phyloP scores from a whole-genome alignment of 2,797 vertebrate species.

The Alca torda region DNA sequence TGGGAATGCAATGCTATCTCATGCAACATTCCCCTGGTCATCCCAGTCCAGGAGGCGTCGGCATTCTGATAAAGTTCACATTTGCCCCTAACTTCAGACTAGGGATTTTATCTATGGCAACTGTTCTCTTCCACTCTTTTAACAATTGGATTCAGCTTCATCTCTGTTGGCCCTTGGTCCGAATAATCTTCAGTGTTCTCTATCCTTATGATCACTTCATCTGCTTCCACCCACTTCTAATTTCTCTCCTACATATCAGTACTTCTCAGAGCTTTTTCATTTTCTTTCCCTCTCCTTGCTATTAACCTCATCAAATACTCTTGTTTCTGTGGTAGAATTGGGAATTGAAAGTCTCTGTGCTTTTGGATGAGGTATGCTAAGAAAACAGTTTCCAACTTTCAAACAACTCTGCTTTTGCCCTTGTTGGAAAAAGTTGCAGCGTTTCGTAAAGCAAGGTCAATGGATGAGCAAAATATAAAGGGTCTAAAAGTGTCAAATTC shows the following conservation, averaged over 20 bases:
- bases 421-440: not conserved
- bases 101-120: not conserved
- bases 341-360: not conserved
- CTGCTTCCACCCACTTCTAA: not conserved
- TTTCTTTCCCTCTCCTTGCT: not conserved
- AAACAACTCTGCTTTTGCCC: not conserved
- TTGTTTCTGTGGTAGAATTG: not conserved
- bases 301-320: conserved; percentile 5
- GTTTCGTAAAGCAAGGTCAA: not conserved
- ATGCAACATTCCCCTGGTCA: fast-evolving
- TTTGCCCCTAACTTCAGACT: not conserved
- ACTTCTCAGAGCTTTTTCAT: not conserved
- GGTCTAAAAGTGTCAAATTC: not conserved
- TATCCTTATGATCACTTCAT: not conserved
- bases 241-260: not conserved
- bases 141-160: not conserved
- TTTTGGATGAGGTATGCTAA: not conserved
- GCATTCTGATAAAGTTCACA: not conserved
- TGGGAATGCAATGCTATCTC: not conserved
- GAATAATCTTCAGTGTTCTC: not conserved
- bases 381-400: not conserved
- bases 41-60: not conserved
- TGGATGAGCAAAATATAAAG: not conserved
- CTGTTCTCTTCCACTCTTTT: not conserved
- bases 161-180: not conserved